Conservation (phyloP, 2,797 vertebrate genomes). For the Austrolebias charrua region DNA sequence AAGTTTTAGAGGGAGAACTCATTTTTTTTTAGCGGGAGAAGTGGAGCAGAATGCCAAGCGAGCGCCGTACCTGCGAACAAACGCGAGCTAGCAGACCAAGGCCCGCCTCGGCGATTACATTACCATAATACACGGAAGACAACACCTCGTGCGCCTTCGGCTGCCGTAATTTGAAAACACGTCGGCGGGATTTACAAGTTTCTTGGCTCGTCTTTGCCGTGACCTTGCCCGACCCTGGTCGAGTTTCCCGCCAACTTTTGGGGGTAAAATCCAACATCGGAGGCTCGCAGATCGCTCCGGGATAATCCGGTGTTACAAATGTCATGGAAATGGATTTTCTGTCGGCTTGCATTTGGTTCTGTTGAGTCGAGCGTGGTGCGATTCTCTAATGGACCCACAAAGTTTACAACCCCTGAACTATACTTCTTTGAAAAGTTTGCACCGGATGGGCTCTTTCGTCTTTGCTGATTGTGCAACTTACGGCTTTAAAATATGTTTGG, state of each 20-base stretch:
- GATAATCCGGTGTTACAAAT: conserved; percentile 70
- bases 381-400: conserved; percentile 73
- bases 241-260: conserved; percentile 66
- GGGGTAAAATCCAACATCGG: conserved; percentile 43
- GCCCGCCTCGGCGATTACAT: conserved; percentile 68
- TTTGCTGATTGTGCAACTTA: background rate
- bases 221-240: conserved; percentile 64
- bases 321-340: conserved; percentile 64
- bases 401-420: conserved; percentile 54
- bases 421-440: too few relatives aligned
- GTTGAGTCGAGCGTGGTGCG: conserved; percentile 47
- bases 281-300: conserved; percentile 52
- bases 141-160: conserved; percentile 67
- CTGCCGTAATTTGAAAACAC: conserved; percentile 70
- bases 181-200: conserved; percentile 73
- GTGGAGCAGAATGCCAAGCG: conserved; percentile 75
- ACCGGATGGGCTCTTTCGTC: background rate
- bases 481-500: too few relatives aligned
- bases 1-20: conserved; percentile 76
- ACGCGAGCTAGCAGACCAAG: conserved; percentile 64
- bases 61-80: conserved; percentile 60
- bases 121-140: conserved; percentile 74
- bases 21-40: conserved; percentile 77
- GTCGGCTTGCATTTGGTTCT: conserved; percentile 39
- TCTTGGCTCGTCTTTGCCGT: conserved; percentile 55